Percentiles rank a stretch among this genome's conserved stretches.
Conservation (phyloP, 30 jellyfish, hydroid and myxozoan genomes). For the Aurelia sp. region DNA sequence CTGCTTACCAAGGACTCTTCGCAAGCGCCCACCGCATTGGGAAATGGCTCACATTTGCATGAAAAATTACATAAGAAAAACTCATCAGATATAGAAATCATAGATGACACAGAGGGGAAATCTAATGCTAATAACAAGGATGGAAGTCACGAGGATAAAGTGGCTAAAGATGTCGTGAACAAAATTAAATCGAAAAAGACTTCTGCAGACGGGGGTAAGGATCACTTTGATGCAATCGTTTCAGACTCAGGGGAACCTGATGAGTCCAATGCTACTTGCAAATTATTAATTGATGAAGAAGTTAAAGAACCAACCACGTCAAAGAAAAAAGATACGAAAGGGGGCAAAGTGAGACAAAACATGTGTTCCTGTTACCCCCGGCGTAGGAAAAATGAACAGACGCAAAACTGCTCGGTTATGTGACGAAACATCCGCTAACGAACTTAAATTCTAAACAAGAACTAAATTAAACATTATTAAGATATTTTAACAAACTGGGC, state of each 20-base stretch:
- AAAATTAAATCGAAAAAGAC: not conserved
- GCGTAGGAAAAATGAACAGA: not conserved
- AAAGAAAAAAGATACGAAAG: not conserved
- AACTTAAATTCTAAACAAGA: no score
- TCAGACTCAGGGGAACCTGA: not conserved
- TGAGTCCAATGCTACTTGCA: not conserved
- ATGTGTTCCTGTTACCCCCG: constrained; percentile 13
- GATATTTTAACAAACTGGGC: no score
- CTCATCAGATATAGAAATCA: not conserved
- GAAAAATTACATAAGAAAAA: not conserved
- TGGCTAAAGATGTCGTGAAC: not conserved
- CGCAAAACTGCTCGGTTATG: not conserved
- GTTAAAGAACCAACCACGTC: not conserved
- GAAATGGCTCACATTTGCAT: no score
- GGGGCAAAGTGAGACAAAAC: not conserved
- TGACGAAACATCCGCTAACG: not conserved
- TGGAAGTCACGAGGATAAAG: not conserved
- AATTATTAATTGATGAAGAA: not conserved
- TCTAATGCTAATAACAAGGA: not conserved
- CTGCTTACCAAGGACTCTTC: no score
- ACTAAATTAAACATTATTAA: no score
- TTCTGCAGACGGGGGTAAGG: constrained; percentile 30
- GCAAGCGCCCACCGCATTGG: no score
- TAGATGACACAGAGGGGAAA: not conserved
- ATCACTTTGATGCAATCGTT: not conserved